phyloP scores from a whole-genome alignment of 2,888 invertebrate species.

The Temnothorax ravouxi region DNA sequence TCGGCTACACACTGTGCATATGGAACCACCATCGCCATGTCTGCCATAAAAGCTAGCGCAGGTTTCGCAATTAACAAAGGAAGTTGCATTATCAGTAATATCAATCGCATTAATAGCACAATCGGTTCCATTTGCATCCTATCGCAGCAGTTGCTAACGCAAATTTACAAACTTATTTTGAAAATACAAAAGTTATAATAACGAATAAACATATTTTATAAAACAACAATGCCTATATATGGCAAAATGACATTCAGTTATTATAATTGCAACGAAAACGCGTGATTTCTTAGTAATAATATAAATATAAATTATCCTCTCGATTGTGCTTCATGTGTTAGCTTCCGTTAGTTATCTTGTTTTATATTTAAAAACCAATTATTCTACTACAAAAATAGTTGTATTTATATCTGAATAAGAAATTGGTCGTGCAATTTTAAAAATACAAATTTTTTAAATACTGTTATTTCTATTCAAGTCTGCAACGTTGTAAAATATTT shows the following conservation, averaged over 20 bases:
- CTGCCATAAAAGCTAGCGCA: conserved; percentile 42
- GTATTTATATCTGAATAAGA: not conserved
- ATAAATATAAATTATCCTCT: not conserved
- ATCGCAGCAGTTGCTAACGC: conserved; percentile 8
- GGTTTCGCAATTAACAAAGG: conserved; percentile 53
- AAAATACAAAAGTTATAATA: not conserved
- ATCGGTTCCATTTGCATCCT: conserved; percentile 40
- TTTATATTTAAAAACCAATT: not conserved
- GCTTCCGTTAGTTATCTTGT: not conserved
- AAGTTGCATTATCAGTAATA: conserved; percentile 56
- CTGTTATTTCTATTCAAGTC: not conserved
- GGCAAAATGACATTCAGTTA: conserved; percentile 10
- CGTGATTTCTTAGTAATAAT: not conserved
- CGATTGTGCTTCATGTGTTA: not conserved
- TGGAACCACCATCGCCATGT: conserved; percentile 32
- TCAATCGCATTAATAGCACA: conserved; percentile 44
- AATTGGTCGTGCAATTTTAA: not conserved
- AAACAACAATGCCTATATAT: not conserved
- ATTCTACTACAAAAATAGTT: not conserved
- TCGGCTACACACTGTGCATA: conserved; percentile 59
- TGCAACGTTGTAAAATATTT: not conserved
- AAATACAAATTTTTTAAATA: not conserved
- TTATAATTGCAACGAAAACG: not conserved
- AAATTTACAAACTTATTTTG: not conserved
- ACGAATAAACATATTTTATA: not conserved